phyloP scores from a whole-genome alignment of 1,140 invertebrate species.

The Drosophila mojavensis region DNA sequence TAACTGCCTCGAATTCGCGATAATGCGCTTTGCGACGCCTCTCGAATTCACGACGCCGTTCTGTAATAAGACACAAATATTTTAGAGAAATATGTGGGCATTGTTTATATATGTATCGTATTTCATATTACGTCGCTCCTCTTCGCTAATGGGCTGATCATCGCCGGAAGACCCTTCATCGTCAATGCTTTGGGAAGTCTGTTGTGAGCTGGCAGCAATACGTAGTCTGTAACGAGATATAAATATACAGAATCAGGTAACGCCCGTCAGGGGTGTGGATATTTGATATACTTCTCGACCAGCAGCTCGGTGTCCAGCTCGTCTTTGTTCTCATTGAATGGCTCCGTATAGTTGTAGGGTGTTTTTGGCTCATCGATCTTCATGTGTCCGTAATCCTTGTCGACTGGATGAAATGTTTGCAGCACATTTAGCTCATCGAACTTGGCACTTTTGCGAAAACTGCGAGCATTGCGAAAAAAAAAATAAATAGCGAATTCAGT shows the following conservation, averaged over 20 bases:
- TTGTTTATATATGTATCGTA: neutral
- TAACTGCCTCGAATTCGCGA: slow-evolving; percentile 97
- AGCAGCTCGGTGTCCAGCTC: slow-evolving; percentile 91
- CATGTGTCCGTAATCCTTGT: slow-evolving; percentile 99
- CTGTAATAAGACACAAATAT: slow-evolving; percentile 83
- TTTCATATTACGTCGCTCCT: slow-evolving; percentile 84
- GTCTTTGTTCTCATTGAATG: slow-evolving; percentile 89
- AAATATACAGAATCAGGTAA: neutral
- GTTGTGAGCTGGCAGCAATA: slow-evolving; percentile 83
- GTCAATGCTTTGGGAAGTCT: slow-evolving; percentile 85
- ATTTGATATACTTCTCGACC: slow-evolving; percentile 88
- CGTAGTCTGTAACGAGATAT: slow-evolving; percentile 77
- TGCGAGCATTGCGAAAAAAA: slow-evolving; percentile 34
- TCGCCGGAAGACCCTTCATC: slow-evolving; percentile 87
- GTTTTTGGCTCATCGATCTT: slow-evolving; percentile 99
- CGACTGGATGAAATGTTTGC: slow-evolving; percentile 97
- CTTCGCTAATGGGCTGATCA: slow-evolving; percentile 87
- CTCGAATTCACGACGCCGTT: slow-evolving; percentile 91
- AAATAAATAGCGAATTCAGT: slow-evolving; percentile 22
- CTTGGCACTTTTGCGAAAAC: slow-evolving; percentile 92
- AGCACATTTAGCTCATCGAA: slow-evolving; percentile 99
- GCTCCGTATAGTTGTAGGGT: slow-evolving; percentile 93
- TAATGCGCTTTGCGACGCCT: slow-evolving; percentile 98
- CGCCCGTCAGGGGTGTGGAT: no score
- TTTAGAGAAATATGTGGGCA: slow-evolving; percentile 2